Percentiles rank a stretch among this genome's conserved stretches.
Evolutionary conservation across 2,888 invertebrate species (phyloP).

Genomic region (Rugalucina vietnamica): DNA sequence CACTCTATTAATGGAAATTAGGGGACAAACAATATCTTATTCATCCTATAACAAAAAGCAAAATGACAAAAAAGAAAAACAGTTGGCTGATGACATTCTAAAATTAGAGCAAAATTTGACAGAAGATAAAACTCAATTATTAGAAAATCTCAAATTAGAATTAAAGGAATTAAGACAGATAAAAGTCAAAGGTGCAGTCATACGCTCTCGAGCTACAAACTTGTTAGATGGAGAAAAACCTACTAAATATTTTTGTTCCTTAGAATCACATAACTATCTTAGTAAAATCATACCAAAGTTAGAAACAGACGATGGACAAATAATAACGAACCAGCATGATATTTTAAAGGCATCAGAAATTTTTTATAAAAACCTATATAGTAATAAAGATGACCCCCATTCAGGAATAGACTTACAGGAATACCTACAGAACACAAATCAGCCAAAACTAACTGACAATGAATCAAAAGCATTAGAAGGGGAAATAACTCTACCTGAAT

Average conservation of each 20-base stretch:
- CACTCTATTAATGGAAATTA: slow-evolving; percentile 31
- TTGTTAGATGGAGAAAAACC: slow-evolving; percentile 3
- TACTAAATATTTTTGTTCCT: neutral
- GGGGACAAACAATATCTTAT: slow-evolving; percentile 17
- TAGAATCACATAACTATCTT: neutral
- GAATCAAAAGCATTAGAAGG: neutral
- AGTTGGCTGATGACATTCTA: neutral
- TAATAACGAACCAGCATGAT: neutral
- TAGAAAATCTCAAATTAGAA: neutral
- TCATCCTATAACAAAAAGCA: slow-evolving; percentile 12
- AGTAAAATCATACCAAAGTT: neutral
- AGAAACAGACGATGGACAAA: neutral
- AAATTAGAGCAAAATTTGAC: neutral
- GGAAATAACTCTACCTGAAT: neutral
- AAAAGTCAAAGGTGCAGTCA: neutral
- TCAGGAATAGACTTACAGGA: neutral
- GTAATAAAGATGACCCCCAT: neutral
- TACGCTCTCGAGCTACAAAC: neutral
- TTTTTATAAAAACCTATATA: neutral
- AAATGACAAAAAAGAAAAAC: neutral
- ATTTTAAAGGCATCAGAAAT: neutral
- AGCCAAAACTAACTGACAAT: neutral
- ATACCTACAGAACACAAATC: neutral
- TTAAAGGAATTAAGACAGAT: neutral
- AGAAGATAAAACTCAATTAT: neutral